These are phyloP conservation scores for Eriocheir sinensis DNA, from an alignment of 1,140 invertebrate genomes.

Conservation along the genomic window DNA sequence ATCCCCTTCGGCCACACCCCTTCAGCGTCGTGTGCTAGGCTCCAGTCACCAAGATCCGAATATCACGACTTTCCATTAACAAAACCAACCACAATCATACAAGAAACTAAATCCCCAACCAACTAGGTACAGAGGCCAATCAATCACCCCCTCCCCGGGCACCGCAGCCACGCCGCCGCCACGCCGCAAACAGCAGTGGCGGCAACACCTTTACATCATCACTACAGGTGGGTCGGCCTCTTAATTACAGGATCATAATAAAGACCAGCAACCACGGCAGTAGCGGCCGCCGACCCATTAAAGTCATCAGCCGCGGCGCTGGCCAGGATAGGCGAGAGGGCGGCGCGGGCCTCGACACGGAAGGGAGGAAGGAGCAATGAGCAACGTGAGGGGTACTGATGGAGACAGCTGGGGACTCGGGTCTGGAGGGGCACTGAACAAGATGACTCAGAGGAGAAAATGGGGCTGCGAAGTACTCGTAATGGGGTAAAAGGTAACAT, in stretches of 20 bases:
- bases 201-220: not conserved
- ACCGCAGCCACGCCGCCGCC: not conserved
- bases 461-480: no score
- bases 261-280: not conserved
- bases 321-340: not conserved
- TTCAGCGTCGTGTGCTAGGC: not conserved
- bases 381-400: not conserved
- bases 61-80: not conserved
- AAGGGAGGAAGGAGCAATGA: not conserved
- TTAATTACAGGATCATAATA: not conserved
- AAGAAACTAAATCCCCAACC: not conserved
- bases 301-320: not conserved
- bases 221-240: not conserved
- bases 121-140: not conserved
- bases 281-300: slow-evolving; percentile 1
- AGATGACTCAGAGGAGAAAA: no score
- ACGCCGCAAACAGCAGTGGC: not conserved
- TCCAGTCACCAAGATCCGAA: not conserved
- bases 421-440: no score
- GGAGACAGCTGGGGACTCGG: no score
- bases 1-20: not conserved
- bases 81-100: not conserved
- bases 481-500: no score
- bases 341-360: not conserved
- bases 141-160: not conserved